These are phyloP conservation scores for Peromyscus leucopus DNA, from an alignment of 2,113 vertebrate genomes.

Conservation along the genomic window DNA sequence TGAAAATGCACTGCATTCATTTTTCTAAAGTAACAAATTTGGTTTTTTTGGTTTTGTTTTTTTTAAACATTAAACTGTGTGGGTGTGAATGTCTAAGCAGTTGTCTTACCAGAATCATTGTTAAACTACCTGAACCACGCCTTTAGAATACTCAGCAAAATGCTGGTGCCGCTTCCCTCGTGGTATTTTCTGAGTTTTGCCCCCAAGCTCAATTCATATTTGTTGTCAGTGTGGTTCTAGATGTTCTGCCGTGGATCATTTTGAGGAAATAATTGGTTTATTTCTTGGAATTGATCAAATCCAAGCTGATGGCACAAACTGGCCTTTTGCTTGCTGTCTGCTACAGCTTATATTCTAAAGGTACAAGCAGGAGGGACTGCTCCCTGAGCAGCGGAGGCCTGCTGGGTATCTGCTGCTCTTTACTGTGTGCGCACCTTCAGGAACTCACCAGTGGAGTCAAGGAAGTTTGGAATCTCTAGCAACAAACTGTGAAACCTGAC, in stretches of 20 bases:
- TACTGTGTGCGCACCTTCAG: constrained; percentile 79
- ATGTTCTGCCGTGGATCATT: background rate
- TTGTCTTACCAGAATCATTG: constrained; percentile 84
- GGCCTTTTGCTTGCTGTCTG: background rate
- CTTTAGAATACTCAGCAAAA: constrained; percentile 85
- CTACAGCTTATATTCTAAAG: constrained; percentile 85
- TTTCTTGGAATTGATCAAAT: constrained; percentile 25
- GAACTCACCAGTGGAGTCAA: constrained; percentile 66
- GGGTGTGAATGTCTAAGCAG: constrained; percentile 81
- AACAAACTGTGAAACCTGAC: constrained; percentile 83
- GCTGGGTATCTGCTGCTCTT: constrained; percentile 82
- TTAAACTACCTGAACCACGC: constrained; percentile 84
- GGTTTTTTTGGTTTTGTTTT: background rate
- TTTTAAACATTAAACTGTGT: constrained; percentile 83
- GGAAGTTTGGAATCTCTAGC: constrained; percentile 77
- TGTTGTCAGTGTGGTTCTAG: constrained; percentile 71
- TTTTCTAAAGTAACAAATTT: constrained; percentile 84
- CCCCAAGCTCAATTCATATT: constrained; percentile 62
- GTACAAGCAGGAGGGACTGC: constrained; percentile 84
- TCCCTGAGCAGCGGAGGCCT: constrained; percentile 71
- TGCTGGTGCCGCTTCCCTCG: constrained; percentile 60
- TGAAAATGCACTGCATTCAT: constrained; percentile 86
- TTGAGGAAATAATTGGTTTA: constrained; percentile 25
- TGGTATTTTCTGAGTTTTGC: constrained; percentile 51
- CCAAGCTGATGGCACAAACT: background rate